Conservation (phyloP, 2,888 invertebrate genomes). For the Epistrophe eligans region DNA sequence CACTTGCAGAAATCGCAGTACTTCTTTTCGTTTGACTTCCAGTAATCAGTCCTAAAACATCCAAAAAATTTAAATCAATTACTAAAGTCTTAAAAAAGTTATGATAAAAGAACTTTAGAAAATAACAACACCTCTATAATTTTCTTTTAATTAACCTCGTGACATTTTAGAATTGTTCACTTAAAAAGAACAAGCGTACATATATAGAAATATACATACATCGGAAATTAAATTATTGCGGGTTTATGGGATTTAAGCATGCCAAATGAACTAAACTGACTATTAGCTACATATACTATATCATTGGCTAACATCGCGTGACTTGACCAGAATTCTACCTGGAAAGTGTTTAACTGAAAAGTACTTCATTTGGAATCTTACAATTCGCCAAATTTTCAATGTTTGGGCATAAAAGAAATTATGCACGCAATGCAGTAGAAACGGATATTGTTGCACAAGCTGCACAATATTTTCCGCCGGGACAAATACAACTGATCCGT, state of each 20-base stretch:
- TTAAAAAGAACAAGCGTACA: slow-evolving; percentile 38
- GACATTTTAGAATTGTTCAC: slow-evolving; percentile 10
- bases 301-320: slow-evolving; percentile 57
- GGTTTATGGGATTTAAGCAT: slow-evolving; percentile 40
- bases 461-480: too few relatives aligned
- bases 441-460: not conserved
- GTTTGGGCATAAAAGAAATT: slow-evolving; percentile 9
- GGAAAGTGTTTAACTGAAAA: slow-evolving; percentile 64
- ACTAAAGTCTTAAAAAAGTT: not conserved
- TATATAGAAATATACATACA: not conserved
- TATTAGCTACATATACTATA: slow-evolving; percentile 29
- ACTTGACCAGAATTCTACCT: slow-evolving; percentile 36
- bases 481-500: too few relatives aligned
- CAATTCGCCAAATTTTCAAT: not conserved
- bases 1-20: slow-evolving; percentile 99
- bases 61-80: slow-evolving; percentile 22
- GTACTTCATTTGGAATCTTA: slow-evolving; percentile 39
- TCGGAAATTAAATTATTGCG: slow-evolving; percentile 34
- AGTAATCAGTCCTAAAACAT: slow-evolving; percentile 93
- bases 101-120: slow-evolving; percentile 27
- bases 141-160: slow-evolving; percentile 39
- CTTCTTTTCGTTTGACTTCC: slow-evolving; percentile 98
- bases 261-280: slow-evolving; percentile 49
- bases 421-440: slow-evolving; percentile 53
- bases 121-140: slow-evolving; percentile 36